Evolutionary conservation across 1,140 invertebrate genomes (phyloP), one percentile per base, ranked within the genome.

Genomic region (Pseudomyrmex concolor): DNA sequence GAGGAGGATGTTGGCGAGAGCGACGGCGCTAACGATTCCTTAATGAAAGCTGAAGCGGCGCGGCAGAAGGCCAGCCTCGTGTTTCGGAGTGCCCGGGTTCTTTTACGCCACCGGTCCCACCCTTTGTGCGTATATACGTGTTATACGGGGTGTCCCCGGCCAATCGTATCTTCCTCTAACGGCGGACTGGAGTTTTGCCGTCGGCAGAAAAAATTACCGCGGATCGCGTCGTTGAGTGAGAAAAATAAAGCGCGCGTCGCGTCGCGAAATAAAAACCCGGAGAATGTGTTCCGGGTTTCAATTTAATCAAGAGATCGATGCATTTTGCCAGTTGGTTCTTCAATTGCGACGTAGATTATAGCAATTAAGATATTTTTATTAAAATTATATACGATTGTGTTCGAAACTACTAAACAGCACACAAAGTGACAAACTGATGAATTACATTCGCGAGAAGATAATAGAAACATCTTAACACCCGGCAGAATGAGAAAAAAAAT

Each of bases 21-120:
- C 88, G 83, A 84, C 86, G 89, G 89, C 86, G 88, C 88, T 92
- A 92, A 91, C 90, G 90, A 91, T 92, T 92, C 90, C 91, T 92
- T 92, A 90, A 91, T 92, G 90, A 90, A 90, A 91, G 87, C 87
- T 84, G 85, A 89, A 86, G 84, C 84, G 80, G 62, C 87, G 82
- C 84, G 76, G 66, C 87, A 87, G 82, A 77, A 84, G 86, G 76
- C 83, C 67, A 76, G 86, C 86, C 83, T 87, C 86, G 86, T 74
- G 86, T 87, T 88, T 88, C 87, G 86, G 84, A 84, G 70, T 63
- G 86, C 70, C 68, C 78, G 86, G 86, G 84, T 88, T 88, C 86
- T 88, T 88, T 88, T 83, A 77, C 86, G 80, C 68, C 74, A 80
- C 76, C 76, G 76, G 86, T 86, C 84, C 74, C 66, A 70, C 59